phyloP scores from a whole-genome alignment of 2,113 vertebrate species.

The Menidia beryllina region DNA sequence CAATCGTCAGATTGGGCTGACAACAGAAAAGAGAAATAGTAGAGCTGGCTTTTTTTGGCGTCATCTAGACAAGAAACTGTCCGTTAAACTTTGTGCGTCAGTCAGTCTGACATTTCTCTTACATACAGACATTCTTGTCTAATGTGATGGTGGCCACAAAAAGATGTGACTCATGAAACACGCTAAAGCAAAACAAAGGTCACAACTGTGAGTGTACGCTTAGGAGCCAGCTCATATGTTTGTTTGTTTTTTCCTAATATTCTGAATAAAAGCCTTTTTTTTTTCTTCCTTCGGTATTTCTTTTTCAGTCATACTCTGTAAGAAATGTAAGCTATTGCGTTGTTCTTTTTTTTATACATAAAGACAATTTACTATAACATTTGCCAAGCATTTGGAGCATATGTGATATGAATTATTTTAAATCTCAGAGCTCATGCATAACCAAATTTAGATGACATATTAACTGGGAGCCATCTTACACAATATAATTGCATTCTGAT shows the following conservation, averaged over 20 bases:
- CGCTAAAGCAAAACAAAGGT: neutral
- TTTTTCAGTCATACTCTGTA: too few relatives aligned
- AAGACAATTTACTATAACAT: neutral
- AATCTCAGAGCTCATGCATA: neutral
- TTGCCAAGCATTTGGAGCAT: neutral
- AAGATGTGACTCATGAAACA: neutral
- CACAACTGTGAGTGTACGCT: neutral
- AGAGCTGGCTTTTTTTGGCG: neutral
- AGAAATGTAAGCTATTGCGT: too few relatives aligned
- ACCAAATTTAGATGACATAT: neutral
- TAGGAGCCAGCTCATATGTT: neutral
- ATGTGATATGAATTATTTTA: neutral
- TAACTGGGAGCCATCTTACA: neutral
- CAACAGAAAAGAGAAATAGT: neutral
- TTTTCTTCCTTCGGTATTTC: neutral
- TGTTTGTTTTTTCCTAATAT: too few relatives aligned
- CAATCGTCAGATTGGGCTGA: slow-evolving; percentile 13
- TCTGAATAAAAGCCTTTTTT: neutral
- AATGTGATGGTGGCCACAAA: neutral
- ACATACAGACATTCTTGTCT: neutral
- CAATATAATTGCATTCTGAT: neutral
- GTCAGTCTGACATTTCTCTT: slow-evolving; percentile 10
- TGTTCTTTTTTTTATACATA: neutral
- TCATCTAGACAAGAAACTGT: neutral
- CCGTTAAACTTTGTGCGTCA: slow-evolving; percentile 8